These are phyloP conservation scores for Pteria penguin DNA, from an alignment of 2,888 invertebrate genomes.

Conservation along the genomic window DNA sequence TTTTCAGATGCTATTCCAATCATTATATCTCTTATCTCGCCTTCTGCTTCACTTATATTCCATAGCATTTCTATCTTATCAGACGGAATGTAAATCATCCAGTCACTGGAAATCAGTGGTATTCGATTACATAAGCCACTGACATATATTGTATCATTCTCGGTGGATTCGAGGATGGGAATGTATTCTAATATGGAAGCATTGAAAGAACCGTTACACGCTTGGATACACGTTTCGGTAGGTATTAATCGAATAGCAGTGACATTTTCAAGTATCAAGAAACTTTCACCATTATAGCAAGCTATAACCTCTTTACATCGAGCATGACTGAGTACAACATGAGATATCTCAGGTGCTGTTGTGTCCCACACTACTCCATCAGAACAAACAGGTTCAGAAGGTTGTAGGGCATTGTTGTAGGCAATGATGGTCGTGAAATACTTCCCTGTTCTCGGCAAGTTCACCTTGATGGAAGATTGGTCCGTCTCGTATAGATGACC, in stretches of 20 bases:
- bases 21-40: neutral
- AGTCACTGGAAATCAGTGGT: conserved; percentile 24
- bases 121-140: neutral
- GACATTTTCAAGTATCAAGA: conserved; percentile 41
- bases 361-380: conserved; percentile 59
- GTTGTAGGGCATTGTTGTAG: conserved; percentile 61
- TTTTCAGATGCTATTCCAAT: neutral
- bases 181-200: neutral
- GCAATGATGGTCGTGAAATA: conserved; percentile 61
- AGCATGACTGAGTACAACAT: conserved; percentile 40
- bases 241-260: conserved; percentile 18
- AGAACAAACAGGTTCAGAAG: conserved; percentile 61
- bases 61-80: neutral
- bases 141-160: neutral
- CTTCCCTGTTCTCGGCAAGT: conserved; percentile 39
- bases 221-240: neutral
- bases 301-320: conserved; percentile 28
- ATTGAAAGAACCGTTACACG: conserved; percentile 12
- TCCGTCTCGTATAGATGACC: neutral
- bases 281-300: conserved; percentile 31
- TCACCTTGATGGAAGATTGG: neutral
- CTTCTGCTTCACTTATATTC: neutral
- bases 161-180: neutral
- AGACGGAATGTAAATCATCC: conserved; percentile 24
- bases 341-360: conserved; percentile 42